Conservation (phyloP, 2,888 invertebrate species). For the Himalopsyche kuldschensis region DNA sequence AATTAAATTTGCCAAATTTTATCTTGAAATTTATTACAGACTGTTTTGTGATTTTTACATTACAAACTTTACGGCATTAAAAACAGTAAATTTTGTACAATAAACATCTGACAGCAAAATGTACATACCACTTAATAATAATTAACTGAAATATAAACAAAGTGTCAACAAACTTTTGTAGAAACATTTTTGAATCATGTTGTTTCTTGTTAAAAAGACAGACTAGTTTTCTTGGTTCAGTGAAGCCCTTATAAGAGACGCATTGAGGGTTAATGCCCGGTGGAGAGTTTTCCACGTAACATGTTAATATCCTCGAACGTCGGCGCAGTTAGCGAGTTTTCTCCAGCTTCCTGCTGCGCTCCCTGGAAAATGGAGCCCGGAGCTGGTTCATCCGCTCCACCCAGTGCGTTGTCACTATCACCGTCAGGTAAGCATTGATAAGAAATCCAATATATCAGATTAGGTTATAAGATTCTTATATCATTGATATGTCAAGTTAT, state of each 20-base stretch:
- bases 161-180: no score
- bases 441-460: no score
- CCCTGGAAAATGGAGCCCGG: slow-evolving; percentile 69
- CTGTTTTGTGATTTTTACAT: no score
- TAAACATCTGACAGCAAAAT: no score
- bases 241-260: not conserved
- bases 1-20: no score
- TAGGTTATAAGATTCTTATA: no score
- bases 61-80: no score
- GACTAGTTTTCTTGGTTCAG: not conserved
- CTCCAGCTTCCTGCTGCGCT: slow-evolving; percentile 62
- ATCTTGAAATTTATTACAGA: no score
- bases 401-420: slow-evolving; percentile 60
- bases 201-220: not conserved
- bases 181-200: not conserved
- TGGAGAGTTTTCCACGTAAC: slow-evolving; percentile 33
- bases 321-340: slow-evolving; percentile 62
- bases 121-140: no score
- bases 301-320: slow-evolving; percentile 70
- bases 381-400: slow-evolving; percentile 59
- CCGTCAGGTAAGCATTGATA: slow-evolving; percentile 55
- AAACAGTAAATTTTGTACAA: no score
- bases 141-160: no score
- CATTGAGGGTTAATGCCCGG: not conserved
- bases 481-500: no score